Percentiles rank a stretch among this genome's conserved stretches.
These are phyloP conservation scores for Rhinolophus ferrumequinum DNA, from an alignment of 2,113 vertebrate genomes.

Conservation along the genomic window DNA sequence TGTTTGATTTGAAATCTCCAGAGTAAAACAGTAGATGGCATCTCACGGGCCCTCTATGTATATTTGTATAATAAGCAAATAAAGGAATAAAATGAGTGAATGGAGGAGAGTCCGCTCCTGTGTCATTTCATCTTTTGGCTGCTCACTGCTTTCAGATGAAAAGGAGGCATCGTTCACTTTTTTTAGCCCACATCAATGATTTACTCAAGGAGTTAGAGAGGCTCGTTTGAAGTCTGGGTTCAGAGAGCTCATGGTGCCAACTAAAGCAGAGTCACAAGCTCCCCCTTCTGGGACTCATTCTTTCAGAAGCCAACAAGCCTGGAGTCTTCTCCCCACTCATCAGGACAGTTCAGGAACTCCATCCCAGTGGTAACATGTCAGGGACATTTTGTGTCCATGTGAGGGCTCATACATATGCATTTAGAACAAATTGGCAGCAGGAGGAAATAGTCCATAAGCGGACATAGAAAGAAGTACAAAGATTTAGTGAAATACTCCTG, in stretches of 20 bases:
- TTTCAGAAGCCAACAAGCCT: not conserved
- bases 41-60: not conserved
- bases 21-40: not conserved
- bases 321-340: not conserved
- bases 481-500: not conserved
- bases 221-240: not conserved
- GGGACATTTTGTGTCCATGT: not conserved
- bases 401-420: not conserved
- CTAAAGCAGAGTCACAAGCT: not conserved
- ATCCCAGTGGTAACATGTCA: too few relatives aligned
- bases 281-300: not conserved
- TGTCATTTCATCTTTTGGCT: not conserved
- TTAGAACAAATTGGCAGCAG: not conserved
- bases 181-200: not conserved
- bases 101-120: not conserved
- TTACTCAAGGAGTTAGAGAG: not conserved
- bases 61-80: not conserved
- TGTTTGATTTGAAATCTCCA: not conserved
- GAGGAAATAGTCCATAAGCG: not conserved
- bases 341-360: not conserved
- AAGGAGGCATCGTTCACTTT: not conserved
- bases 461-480: not conserved
- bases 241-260: not conserved
- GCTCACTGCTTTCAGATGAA: not conserved
- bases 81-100: not conserved